Percentiles rank a stretch among this genome's conserved stretches.
Evolutionary conservation across 2,797 vertebrate species (phyloP).

Genomic region (Peromyscus aztecus): DNA sequence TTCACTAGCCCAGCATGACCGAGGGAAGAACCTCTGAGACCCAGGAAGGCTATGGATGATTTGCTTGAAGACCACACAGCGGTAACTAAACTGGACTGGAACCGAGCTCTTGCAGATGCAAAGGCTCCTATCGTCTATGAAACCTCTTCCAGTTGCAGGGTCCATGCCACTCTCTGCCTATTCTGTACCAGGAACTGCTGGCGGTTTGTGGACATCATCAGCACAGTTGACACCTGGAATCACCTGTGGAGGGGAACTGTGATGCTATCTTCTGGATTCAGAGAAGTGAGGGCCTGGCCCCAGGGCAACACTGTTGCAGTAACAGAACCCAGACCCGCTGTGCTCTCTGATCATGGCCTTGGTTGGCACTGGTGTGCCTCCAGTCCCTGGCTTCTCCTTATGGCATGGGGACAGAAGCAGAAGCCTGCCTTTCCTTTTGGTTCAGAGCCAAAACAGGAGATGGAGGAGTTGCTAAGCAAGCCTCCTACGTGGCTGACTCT

Average conservation of each 20-base stretch:
- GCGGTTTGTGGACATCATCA: neutral
- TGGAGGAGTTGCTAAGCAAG: neutral
- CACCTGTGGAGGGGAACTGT: neutral
- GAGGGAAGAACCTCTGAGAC: neutral
- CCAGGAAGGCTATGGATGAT: neutral
- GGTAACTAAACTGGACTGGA: neutral
- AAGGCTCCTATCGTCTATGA: neutral
- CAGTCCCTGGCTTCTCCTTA: neutral
- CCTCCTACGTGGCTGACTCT: neutral
- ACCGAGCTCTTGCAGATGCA: neutral
- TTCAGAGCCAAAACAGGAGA: neutral
- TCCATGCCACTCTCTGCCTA: neutral
- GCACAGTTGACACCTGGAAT: neutral
- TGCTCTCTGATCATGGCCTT: neutral
- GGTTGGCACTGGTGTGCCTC: neutral
- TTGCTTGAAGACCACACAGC: neutral
- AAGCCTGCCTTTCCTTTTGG: neutral
- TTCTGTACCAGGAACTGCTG: neutral
- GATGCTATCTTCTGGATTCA: neutral
- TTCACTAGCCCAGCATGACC: neutral
- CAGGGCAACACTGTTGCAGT: neutral
- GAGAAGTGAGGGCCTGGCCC: neutral
- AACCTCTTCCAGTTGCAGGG: neutral
- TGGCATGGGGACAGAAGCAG: neutral
- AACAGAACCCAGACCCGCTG: neutral